Conservation (phyloP, 1,140 invertebrate species). For the Drosophila trapezifrons region DNA sequence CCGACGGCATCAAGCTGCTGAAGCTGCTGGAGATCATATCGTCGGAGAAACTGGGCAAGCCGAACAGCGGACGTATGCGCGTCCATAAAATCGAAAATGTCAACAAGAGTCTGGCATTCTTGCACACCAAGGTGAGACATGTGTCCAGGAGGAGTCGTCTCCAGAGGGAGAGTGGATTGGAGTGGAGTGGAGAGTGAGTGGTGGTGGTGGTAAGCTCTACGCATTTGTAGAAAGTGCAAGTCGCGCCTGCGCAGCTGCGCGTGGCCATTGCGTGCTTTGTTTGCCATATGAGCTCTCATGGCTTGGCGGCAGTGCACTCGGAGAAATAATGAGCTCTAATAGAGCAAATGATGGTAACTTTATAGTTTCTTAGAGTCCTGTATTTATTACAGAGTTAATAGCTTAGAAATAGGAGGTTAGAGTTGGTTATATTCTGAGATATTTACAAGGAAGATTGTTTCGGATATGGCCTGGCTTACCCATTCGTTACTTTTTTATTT, state of each 20-base stretch:
- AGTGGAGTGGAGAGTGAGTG: background rate
- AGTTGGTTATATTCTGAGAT: background rate
- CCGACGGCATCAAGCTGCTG: slow-evolving; percentile 97
- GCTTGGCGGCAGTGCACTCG: background rate
- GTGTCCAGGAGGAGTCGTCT: background rate
- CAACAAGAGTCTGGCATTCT: slow-evolving; percentile 98
- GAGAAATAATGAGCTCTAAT: background rate
- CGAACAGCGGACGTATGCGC: slow-evolving; percentile 98
- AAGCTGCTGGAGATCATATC: slow-evolving; percentile 99
- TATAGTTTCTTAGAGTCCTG: background rate
- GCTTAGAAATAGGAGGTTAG: background rate
- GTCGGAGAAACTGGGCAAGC: slow-evolving; percentile 97
- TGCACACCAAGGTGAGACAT: slow-evolving; percentile 96
- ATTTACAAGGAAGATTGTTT: background rate
- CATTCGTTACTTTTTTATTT: no score
- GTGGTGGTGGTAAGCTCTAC: slow-evolving; percentile 48
- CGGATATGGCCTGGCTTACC: accelerated
- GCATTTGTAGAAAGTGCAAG: slow-evolving; percentile 82
- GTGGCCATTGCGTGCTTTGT: slow-evolving; percentile 79
- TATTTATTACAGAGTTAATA: no score
- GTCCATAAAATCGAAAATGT: slow-evolving; percentile 99
- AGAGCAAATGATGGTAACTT: background rate
- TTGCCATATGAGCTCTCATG: slow-evolving; percentile 62
- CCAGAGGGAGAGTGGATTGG: background rate
- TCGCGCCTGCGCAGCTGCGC: slow-evolving; percentile 75